Percentiles rank a stretch among this genome's conserved stretches.
Evolutionary conservation across 2,113 vertebrate genomes (phyloP).

Genomic region (Spheniscus mendiculus): DNA sequence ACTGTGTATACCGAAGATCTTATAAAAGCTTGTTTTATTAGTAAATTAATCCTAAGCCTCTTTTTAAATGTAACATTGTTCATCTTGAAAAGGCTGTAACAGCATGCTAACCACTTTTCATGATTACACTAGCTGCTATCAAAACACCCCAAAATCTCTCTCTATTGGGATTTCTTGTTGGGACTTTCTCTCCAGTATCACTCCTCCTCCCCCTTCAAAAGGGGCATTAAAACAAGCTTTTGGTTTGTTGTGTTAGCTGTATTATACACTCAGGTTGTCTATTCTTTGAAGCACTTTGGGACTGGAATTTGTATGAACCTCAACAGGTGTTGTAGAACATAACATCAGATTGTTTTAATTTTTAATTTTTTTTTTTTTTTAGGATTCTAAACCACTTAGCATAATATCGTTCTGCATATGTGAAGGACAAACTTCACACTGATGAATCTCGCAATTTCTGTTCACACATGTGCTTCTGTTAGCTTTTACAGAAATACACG

Average conservation of each 20-base stretch:
- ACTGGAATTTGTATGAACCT: not conserved
- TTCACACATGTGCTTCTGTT: not conserved
- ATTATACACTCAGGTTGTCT: not conserved
- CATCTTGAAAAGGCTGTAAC: slow-evolving; percentile 51
- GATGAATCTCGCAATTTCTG: not conserved
- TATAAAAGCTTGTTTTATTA: slow-evolving; percentile 45
- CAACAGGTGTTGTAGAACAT: not conserved
- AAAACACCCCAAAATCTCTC: slow-evolving; percentile 47
- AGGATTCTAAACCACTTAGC: not conserved
- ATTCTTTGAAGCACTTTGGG: not conserved
- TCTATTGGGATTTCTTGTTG: not conserved
- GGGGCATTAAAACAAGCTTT: not conserved
- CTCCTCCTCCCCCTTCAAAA: not conserved
- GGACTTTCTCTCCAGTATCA: not conserved
- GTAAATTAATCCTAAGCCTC: slow-evolving; percentile 52
- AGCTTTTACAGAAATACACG: rapidly evolving
- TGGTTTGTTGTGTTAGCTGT: not conserved
- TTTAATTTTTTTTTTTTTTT: not conserved
- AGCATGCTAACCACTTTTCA: not conserved
- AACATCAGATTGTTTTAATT: not conserved
- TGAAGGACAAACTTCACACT: not conserved
- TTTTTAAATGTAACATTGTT: slow-evolving; percentile 68
- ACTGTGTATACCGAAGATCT: not conserved
- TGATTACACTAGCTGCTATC: not conserved
- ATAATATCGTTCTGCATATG: not conserved